Percentiles rank a stretch among this genome's conserved stretches.
phyloP scores from a whole-genome alignment of 2,888 invertebrate species.

The Boloria euphrosyne region DNA sequence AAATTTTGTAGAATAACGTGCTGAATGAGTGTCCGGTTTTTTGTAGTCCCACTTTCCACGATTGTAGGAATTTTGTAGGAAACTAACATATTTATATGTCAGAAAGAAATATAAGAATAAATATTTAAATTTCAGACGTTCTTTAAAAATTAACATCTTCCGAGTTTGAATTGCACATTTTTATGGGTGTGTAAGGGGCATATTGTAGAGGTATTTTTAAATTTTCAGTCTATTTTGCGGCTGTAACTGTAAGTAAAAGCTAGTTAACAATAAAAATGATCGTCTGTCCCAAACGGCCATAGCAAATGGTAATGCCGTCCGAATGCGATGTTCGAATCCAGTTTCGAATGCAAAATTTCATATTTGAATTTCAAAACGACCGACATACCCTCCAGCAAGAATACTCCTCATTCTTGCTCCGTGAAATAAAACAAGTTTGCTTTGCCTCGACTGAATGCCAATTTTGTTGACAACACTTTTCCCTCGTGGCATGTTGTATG shows the following conservation, averaged over 20 bases:
- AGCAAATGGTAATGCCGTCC: constrained; percentile 49
- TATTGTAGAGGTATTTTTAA: background rate
- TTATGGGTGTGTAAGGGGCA: background rate
- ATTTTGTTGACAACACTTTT: constrained; percentile 55
- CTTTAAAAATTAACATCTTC: background rate
- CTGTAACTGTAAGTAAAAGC: constrained; percentile 19
- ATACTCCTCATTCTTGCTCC: constrained; percentile 63
- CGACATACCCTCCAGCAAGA: constrained; percentile 56
- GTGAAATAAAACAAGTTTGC: constrained; percentile 68
- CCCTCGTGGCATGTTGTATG: constrained; percentile 27
- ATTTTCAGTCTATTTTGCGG: background rate
- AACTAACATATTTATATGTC: too few relatives aligned
- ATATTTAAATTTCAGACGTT: too few relatives aligned
- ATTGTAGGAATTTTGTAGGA: too few relatives aligned
- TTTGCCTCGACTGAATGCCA: constrained; percentile 63
- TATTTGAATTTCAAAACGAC: constrained; percentile 80
- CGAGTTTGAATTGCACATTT: background rate
- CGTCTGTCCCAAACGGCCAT: constrained; percentile 33
- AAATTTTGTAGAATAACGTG: too few relatives aligned
- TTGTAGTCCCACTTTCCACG: too few relatives aligned
- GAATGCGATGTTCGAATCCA: constrained; percentile 60
- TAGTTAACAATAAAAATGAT: constrained; percentile 41
- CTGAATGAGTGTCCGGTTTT: too few relatives aligned
- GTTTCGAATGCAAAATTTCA: constrained; percentile 76
- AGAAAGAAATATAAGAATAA: too few relatives aligned